Percentiles rank a stretch among this genome's conserved stretches.
Evolutionary conservation across 37 sponge, comb jelly and placozoan species (phyloP).

Genomic region (Aplysina aerophoba): DNA sequence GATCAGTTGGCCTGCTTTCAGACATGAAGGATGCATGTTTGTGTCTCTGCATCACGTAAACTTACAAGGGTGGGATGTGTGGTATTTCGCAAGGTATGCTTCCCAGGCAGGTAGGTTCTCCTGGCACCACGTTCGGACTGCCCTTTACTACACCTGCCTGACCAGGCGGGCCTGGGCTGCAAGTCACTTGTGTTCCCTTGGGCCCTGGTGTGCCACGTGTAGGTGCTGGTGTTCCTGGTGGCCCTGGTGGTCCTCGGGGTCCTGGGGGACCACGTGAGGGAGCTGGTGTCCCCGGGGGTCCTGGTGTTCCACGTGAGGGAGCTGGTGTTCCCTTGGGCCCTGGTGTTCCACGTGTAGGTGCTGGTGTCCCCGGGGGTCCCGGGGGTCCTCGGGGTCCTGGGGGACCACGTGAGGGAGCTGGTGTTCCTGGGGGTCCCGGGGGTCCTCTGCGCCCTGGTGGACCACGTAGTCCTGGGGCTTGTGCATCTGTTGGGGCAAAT

Average conservation of each 20-base stretch:
- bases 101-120: neutral
- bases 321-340: neutral
- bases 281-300: neutral
- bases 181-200: too few species aligned
- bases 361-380: too few species aligned
- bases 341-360: neutral
- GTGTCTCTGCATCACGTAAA: neutral
- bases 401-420: too few species aligned
- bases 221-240: conserved; percentile 6
- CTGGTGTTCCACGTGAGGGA: neutral
- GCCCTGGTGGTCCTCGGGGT: neutral
- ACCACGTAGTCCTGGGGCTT: neutral
- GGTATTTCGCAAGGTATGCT: neutral
- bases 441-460: neutral
- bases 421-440: neutral
- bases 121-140: too few species aligned
- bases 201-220: too few species aligned
- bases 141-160: too few species aligned
- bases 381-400: too few species aligned
- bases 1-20: too few species aligned
- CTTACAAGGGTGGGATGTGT: neutral
- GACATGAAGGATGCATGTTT: too few species aligned
- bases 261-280: neutral
- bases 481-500: neutral
- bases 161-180: too few species aligned